Conservation (phyloP, 64 coral and sea anemone genomes). For the Platygyra sinensis region DNA sequence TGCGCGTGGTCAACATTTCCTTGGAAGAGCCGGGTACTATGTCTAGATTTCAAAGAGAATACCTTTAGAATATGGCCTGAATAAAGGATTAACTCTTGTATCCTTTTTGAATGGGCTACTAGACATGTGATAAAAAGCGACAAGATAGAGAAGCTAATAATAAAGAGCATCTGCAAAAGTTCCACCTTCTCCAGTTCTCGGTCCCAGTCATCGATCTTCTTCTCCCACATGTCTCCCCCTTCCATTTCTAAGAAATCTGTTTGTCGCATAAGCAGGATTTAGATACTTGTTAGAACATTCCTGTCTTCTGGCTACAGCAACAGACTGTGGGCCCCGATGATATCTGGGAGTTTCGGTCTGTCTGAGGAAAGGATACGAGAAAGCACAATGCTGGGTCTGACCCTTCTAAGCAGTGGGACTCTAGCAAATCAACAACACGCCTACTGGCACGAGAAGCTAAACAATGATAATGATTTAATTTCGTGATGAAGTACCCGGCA, state of each 20-base stretch:
- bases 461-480: too few relatives aligned
- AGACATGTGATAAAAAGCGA: neutral
- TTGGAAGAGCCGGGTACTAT: too few relatives aligned
- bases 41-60: too few relatives aligned
- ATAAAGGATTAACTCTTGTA: too few relatives aligned
- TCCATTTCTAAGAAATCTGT: neutral
- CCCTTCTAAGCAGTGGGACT: neutral
- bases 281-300: neutral
- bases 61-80: too few relatives aligned
- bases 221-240: neutral
- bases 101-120: too few relatives aligned
- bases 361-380: neutral
- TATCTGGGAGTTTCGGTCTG: constrained; percentile 1
- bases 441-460: too few relatives aligned
- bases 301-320: neutral
- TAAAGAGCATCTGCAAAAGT: neutral
- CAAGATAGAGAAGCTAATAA: neutral
- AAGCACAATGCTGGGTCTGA: neutral
- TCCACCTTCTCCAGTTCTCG: neutral
- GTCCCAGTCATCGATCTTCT: neutral
- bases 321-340: neutral
- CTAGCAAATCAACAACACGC: neutral
- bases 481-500: too few relatives aligned
- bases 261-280: neutral
- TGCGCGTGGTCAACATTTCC: too few relatives aligned